Base-by-base conservation (phyloP, 2,888 invertebrate genomes). In the Drosophila kuntzei region DNA sequence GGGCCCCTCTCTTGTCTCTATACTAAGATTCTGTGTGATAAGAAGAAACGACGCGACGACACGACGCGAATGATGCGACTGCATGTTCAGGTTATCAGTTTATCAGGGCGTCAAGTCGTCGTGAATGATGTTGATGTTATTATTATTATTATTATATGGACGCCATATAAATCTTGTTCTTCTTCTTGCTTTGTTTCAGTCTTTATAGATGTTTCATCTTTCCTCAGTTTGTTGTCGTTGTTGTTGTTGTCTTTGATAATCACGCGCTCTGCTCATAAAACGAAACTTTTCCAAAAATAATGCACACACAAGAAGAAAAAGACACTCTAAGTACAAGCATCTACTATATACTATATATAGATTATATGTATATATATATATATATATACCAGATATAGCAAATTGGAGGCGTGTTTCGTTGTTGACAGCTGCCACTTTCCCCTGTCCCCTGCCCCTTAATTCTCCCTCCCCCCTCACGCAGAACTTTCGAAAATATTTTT, bases 261-360 rank as follows among this genome's bases (percentile, higher is more conserved):
- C 79, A 79, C 85, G 79, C 81, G 79, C 81, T 78, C 50, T 50
- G 64, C 76, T 66, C 81, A 63, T 67, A 60, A 53, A 67, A 54
- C 57, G 53, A 76, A 68, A 60, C 47, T 55, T 63, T 77, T 76
- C 73, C 68, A 76, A 72, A 77, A 72, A 75, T 70, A 74, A 75
- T 69, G 58, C 60, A 60, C 44, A 73, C 14, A 66, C 37, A 20
- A 32, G 29, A 8, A 32, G 11, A 25, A 32, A 8, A 25, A 14
- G 34, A 49, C 18, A 51, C 36, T 16, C 57, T 53, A 57, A 62
- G 70, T 49, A 58, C 54, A 29, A 53, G 27, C 46, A 36, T 43
- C 7, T 27, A 53, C 6, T 36, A 32, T 41, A 50, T 36, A 51
- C 16, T n/a, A 20, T 25, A 27, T 27, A 44, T 27, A 36, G 22